Conservation (phyloP, 2,888 invertebrate species). For the Podotricha telesiphe region DNA sequence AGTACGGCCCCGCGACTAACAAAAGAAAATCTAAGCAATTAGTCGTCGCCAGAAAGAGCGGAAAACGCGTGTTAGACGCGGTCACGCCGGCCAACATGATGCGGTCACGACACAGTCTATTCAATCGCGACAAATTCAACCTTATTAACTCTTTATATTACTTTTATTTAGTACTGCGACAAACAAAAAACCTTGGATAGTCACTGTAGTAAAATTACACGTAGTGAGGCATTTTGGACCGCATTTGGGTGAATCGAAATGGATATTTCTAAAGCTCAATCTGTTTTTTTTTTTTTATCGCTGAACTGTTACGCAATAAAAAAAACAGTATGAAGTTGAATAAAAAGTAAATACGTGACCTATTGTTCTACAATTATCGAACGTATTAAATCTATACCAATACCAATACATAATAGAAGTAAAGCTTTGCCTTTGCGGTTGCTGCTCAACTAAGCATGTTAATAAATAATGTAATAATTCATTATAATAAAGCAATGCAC, state of each 20-base stretch:
- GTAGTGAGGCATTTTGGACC: constrained; percentile 48
- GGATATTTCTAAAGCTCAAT: constrained; percentile 55
- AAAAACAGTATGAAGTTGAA: constrained; percentile 54
- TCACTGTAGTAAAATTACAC: constrained; percentile 35
- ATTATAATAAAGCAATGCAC: constrained; percentile 80
- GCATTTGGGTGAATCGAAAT: constrained; percentile 35
- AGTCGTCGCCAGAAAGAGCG: constrained; percentile 83
- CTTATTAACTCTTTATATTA: constrained; percentile 43
- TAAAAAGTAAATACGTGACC: constrained; percentile 62
- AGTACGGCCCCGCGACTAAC: constrained; percentile 80
- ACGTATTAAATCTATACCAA: constrained; percentile 58
- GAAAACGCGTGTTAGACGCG: constrained; percentile 81
- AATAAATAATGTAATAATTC: constrained; percentile 84
- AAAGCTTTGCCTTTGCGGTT: constrained; percentile 63
- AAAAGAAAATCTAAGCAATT: constrained; percentile 84
- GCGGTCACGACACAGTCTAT: constrained; percentile 60
- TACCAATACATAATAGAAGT: constrained; percentile 60
- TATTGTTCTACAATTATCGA: constrained; percentile 66
- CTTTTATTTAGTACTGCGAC: constrained; percentile 28
- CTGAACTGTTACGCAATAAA: constrained; percentile 56
- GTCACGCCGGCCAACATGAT: constrained; percentile 70
- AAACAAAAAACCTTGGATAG: constrained; percentile 39
- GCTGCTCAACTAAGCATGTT: constrained; percentile 79
- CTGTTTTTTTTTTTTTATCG: constrained; percentile 43
- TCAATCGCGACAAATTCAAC: constrained; percentile 40